Evolutionary conservation across 2,888 invertebrate genomes (phyloP).

Genomic region (Epinotia nisella): DNA sequence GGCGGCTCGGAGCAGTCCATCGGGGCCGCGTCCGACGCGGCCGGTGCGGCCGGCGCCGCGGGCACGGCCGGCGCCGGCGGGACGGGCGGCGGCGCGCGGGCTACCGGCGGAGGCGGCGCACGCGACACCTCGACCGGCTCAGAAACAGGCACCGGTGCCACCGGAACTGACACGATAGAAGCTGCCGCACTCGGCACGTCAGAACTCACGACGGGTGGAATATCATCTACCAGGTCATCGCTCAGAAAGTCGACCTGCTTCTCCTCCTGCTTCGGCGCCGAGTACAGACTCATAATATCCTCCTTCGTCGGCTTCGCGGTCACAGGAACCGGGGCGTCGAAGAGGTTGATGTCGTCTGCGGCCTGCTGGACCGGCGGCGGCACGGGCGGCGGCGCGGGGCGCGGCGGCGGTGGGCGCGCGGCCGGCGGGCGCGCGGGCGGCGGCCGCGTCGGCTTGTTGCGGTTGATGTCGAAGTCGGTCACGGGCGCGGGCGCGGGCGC

Average conservation of each 20-base stretch:
- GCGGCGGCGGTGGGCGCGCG: constrained; percentile 70
- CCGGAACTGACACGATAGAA: not conserved
- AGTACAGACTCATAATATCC: constrained; percentile 85
- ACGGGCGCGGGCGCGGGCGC: constrained; percentile 46
- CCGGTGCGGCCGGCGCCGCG: constrained; percentile 46
- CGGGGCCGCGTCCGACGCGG: constrained; percentile 54
- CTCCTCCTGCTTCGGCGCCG: constrained; percentile 71
- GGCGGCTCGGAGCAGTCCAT: constrained; percentile 75
- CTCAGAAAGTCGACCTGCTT: constrained; percentile 84
- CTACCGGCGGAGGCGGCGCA: not conserved
- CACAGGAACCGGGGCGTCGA: constrained; percentile 84
- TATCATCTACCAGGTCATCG: constrained; percentile 80
- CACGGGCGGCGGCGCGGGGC: constrained; percentile 58
- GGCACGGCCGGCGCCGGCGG: constrained; percentile 5
- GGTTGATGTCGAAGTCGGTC: constrained; percentile 73
- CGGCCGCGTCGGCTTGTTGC: constrained; percentile 68
- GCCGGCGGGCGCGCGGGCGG: constrained; percentile 72
- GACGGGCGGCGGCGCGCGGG: constrained; percentile 21
- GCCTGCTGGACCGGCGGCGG: constrained; percentile 31
- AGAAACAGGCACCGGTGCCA: not conserved
- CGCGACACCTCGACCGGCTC: not conserved
- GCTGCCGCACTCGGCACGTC: constrained; percentile 37
- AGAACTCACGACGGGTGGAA: constrained; percentile 53
- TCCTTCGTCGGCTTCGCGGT: constrained; percentile 83
- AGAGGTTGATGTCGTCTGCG: constrained; percentile 81